phyloP scores from a whole-genome alignment of 2,888 invertebrate species.

The Nomada goodeniana region DNA sequence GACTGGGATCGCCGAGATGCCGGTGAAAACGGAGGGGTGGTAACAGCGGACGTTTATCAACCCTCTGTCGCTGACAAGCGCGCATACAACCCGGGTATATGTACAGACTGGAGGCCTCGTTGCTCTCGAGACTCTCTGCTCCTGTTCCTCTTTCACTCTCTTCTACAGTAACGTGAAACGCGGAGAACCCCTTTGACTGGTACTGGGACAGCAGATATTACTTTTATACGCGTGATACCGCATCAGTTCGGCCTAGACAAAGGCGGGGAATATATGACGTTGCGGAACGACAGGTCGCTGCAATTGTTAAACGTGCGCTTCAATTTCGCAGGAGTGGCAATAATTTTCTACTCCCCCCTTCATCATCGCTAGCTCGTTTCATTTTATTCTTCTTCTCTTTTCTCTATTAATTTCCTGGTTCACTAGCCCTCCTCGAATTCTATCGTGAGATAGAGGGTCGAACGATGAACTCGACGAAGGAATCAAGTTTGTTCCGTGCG shows the following conservation, averaged over 20 bases:
- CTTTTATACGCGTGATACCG: conserved; percentile 69
- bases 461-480: conserved; percentile 34
- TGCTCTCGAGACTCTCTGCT: conserved; percentile 1
- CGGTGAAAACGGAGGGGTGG: conserved; percentile 38
- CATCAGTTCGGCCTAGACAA: conserved; percentile 70
- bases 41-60: conserved; percentile 66
- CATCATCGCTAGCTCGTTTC: neutral
- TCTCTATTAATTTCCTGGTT: conserved; percentile 51
- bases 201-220: conserved; percentile 69
- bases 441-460: conserved; percentile 18
- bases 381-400: neutral
- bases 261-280: conserved; percentile 55
- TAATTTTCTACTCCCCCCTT: conserved; percentile 56
- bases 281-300: conserved; percentile 20
- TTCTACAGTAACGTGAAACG: conserved; percentile 54
- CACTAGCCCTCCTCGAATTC: conserved; percentile 27
- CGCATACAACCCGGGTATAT: conserved; percentile 31
- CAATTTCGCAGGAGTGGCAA: conserved; percentile 60
- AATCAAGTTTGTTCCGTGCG: conserved; percentile 1
- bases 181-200: conserved; percentile 69
- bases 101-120: conserved; percentile 28
- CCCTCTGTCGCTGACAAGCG: conserved; percentile 65
- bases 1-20: conserved; percentile 53
- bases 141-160: neutral
- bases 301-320: conserved; percentile 48